Evolutionary conservation across 2,888 invertebrate species (phyloP).

Genomic region (Ophioninae sp.): DNA sequence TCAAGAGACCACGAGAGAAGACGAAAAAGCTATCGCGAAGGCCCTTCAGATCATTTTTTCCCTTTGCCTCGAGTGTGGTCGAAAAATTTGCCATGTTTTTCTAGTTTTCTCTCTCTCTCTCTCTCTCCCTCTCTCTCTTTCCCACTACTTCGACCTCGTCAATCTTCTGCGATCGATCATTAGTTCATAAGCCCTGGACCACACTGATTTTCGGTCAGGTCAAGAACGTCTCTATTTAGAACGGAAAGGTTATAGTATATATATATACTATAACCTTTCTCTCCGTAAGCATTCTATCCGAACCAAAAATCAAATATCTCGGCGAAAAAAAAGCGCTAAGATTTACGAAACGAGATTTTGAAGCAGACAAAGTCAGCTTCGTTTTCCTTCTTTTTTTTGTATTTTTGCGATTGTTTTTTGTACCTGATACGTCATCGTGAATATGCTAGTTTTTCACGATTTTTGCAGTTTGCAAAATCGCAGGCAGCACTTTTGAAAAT

Average conservation of each 20-base stretch:
- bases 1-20: conserved; percentile 25
- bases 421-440: too few species aligned
- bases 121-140: conserved; percentile 5
- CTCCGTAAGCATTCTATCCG: too few species aligned
- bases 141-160: conserved; percentile 40
- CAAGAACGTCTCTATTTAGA: conserved; percentile 68
- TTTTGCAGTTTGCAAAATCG: too few species aligned
- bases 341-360: too few species aligned
- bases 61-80: conserved; percentile 50
- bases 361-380: too few species aligned
- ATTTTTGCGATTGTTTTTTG: too few species aligned
- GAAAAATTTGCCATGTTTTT: conserved; percentile 54
- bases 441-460: too few species aligned
- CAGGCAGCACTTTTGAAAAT: too few species aligned
- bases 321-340: too few species aligned
- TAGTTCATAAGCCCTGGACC: conserved; percentile 53
- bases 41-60: conserved; percentile 46
- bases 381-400: too few species aligned
- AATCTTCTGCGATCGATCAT: conserved; percentile 60
- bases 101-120: conserved; percentile 22
- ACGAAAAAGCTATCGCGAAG: conserved; percentile 41
- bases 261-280: too few species aligned
- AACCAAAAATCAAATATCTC: too few species aligned
- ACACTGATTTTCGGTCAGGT: conserved; percentile 58
- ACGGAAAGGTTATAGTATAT: conserved; percentile 61